These are phyloP conservation scores for Fratercula arctica DNA, from an alignment of 2,797 vertebrate species.

Conservation along the genomic window DNA sequence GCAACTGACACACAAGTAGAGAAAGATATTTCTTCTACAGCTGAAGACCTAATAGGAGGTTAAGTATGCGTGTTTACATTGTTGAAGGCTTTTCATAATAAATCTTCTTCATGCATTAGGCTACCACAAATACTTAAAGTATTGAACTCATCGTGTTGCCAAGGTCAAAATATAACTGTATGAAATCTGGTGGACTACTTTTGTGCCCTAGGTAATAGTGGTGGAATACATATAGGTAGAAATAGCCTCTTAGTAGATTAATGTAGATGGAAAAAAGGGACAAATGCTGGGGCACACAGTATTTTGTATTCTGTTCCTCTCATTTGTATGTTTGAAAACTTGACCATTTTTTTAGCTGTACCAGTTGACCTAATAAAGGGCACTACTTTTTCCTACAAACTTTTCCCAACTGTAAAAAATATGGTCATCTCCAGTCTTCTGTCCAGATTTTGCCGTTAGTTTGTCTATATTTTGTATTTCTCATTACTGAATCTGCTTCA, in stretches of 20 bases:
- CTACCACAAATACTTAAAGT: neutral
- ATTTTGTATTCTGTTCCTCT: neutral
- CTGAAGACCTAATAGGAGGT: conserved; percentile 78
- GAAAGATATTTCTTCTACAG: conserved; percentile 58
- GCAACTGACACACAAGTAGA: conserved; percentile 45
- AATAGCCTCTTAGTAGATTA: neutral
- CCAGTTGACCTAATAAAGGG: neutral
- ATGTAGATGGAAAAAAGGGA: neutral
- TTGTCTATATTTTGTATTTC: neutral
- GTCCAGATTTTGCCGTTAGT: neutral
- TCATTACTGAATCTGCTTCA: neutral
- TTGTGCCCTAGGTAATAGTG: neutral
- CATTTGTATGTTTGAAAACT: neutral
- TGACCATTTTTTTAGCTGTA: neutral
- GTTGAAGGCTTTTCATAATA: neutral
- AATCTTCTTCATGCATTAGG: neutral
- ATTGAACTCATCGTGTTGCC: neutral
- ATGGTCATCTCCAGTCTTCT: neutral
- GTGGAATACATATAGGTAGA: neutral
- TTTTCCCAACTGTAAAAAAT: neutral
- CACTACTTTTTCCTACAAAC: neutral
- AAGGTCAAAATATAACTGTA: neutral
- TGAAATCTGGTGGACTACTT: neutral
- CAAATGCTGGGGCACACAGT: neutral
- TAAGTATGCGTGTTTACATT: conserved; percentile 34